Evolutionary conservation across 2,888 invertebrate genomes (phyloP).

Genomic region (Venusia cambrica): DNA sequence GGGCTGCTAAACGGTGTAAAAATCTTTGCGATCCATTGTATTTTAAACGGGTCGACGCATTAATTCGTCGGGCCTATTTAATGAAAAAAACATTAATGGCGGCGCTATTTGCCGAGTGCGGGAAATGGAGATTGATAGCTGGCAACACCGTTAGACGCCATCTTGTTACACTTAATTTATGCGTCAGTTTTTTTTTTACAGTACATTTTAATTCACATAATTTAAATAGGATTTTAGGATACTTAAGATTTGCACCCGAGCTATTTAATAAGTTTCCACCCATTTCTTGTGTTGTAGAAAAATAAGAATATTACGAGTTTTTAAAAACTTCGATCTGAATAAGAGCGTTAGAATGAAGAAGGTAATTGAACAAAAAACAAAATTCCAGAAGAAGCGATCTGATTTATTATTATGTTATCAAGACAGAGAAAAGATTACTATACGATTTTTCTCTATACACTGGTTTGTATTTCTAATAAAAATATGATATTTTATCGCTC

Average conservation of each 20-base stretch:
- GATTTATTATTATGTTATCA: too few species aligned
- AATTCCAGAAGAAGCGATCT: too few species aligned
- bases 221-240: slow-evolving; percentile 15
- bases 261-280: too few species aligned
- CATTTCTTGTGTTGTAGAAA: too few species aligned
- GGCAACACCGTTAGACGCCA: slow-evolving; percentile 59
- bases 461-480: slow-evolving; percentile 13
- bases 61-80: slow-evolving; percentile 72
- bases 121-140: slow-evolving; percentile 77
- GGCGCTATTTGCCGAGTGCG: slow-evolving; percentile 69
- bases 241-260: slow-evolving; percentile 10
- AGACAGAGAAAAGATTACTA: too few species aligned
- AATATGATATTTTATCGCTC: slow-evolving; percentile 60
- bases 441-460: too few species aligned
- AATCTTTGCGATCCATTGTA: slow-evolving; percentile 58
- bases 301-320: too few species aligned
- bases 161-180: slow-evolving; percentile 70
- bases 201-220: slow-evolving; percentile 20
- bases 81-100: slow-evolving; percentile 75
- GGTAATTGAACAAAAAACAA: too few species aligned
- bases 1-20: slow-evolving; percentile 55
- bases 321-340: too few species aligned
- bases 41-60: slow-evolving; percentile 63
- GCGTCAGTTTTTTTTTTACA: slow-evolving; percentile 35
- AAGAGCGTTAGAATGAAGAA: too few species aligned